Percentiles rank a stretch among this genome's conserved stretches.
Evolutionary conservation across 2,888 invertebrate genomes (phyloP).

Genomic region (Hyposoter didymator): DNA sequence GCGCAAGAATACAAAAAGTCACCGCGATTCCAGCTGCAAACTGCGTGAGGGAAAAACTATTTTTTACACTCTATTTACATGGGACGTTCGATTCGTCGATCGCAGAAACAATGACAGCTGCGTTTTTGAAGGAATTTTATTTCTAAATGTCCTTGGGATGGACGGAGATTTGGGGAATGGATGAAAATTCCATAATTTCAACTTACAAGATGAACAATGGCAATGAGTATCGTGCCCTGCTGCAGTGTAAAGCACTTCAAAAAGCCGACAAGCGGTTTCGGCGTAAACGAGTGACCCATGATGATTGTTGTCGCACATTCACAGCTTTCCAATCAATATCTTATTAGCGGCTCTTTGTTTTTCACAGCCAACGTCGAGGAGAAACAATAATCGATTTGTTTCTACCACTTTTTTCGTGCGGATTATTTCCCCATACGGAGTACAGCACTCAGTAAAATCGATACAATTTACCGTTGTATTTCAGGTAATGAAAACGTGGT

Average conservation of each 20-base stretch:
- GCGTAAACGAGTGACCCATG: conserved; percentile 24
- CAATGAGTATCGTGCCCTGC: conserved; percentile 84
- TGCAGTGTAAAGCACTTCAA: conserved; percentile 82
- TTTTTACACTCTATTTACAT: not conserved
- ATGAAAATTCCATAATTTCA: conserved; percentile 4
- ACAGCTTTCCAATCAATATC: conserved; percentile 27
- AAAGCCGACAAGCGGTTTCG: conserved; percentile 76
- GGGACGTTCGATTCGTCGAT: not conserved
- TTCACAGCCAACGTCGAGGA: conserved; percentile 1
- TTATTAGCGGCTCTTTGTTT: not conserved
- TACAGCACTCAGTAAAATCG: conserved; percentile 42
- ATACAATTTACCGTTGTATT: conserved; percentile 70
- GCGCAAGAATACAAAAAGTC: conserved; percentile 81
- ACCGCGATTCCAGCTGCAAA: conserved; percentile 81
- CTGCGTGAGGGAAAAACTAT: conserved; percentile 70
- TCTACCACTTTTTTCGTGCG: conserved; percentile 34
- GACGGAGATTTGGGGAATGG: not conserved
- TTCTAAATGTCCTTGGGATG: not conserved
- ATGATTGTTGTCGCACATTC: conserved; percentile 11
- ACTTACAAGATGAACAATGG: conserved; percentile 84
- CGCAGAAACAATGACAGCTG: not conserved
- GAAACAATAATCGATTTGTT: conserved; percentile 48
- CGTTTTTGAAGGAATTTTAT: not conserved
- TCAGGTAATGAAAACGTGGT: not conserved
- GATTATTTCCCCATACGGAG: conserved; percentile 33